Conservation (phyloP, 37 sponge, comb jelly and placozoan genomes). For the Crambe crambe region DNA sequence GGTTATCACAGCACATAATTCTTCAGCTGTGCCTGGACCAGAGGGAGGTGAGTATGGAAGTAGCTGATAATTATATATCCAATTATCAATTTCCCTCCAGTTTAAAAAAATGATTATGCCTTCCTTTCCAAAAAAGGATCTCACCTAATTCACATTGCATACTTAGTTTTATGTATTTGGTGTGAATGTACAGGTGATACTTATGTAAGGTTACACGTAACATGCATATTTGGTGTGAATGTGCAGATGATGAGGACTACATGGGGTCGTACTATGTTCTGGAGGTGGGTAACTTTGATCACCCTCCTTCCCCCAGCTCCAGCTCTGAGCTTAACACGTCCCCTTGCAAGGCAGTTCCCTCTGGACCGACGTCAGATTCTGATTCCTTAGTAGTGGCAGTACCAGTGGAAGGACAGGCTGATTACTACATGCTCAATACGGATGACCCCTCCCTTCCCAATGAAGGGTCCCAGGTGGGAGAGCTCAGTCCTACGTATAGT, state of each 20-base stretch:
- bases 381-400: background rate
- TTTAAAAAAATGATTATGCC: no score
- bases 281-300: slow-evolving; percentile 56
- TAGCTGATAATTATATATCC: background rate
- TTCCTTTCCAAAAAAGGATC: no score
- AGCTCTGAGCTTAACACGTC: background rate
- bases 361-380: background rate
- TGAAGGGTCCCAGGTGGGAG: no score
- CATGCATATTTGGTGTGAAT: no score
- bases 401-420: background rate
- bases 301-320: background rate
- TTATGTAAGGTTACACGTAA: no score
- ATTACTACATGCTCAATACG: slow-evolving; percentile 37
- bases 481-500: background rate
- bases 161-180: no score
- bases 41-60: background rate
- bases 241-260: background rate
- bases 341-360: background rate
- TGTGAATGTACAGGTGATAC: no score
- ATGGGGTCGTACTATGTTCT: slow-evolving; percentile 48
- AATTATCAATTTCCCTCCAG: no score
- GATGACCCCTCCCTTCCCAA: slow-evolving; percentile 1
- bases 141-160: no score
- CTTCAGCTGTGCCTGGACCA: background rate
- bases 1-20: background rate